Percentiles rank a stretch among this genome's conserved stretches.
These are phyloP conservation scores for Drosophila kepulauana DNA, from an alignment of 1,140 invertebrate genomes.

Conservation along the genomic window DNA sequence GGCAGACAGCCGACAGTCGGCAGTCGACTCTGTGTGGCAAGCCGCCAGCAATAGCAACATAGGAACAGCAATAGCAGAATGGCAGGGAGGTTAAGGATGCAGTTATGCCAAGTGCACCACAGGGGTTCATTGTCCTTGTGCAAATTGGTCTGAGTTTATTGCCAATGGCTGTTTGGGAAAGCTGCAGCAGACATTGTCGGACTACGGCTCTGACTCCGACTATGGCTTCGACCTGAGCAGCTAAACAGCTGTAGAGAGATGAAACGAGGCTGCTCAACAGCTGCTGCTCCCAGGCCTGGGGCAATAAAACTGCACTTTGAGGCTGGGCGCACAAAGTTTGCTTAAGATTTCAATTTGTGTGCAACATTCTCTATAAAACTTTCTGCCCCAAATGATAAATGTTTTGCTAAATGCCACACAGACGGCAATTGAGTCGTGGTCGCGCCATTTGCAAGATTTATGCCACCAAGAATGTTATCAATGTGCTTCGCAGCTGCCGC, in stretches of 20 bases:
- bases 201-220: slow-evolving; percentile 1
- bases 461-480: slow-evolving; percentile 62
- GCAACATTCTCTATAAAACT: slow-evolving; percentile 57
- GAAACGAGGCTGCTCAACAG: background rate
- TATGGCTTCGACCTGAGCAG: background rate
- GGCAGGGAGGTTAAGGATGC: slow-evolving; percentile 20
- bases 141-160: slow-evolving; percentile 81
- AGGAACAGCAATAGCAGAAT: slow-evolving; percentile 15
- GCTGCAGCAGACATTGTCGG: slow-evolving; percentile 43
- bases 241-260: background rate
- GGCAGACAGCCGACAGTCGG: slow-evolving; percentile 7
- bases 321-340: slow-evolving; percentile 66
- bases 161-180: slow-evolving; percentile 50
- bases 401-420: slow-evolving; percentile 57
- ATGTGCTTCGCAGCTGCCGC: slow-evolving; percentile 32
- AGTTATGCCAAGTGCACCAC: slow-evolving; percentile 71
- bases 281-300: background rate
- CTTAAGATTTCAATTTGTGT: slow-evolving; percentile 81
- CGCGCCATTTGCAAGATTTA: slow-evolving; percentile 63
- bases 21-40: slow-evolving; percentile 59
- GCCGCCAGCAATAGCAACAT: slow-evolving; percentile 56
- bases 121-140: slow-evolving; percentile 83
- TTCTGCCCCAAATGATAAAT: slow-evolving; percentile 74
- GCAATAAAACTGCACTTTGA: slow-evolving; percentile 81
- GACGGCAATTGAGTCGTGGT: slow-evolving; percentile 46